Evolutionary conservation across 1,140 invertebrate species (phyloP), one percentile per base, ranked within the genome.

Genomic region (Kradibia gibbosae): DNA sequence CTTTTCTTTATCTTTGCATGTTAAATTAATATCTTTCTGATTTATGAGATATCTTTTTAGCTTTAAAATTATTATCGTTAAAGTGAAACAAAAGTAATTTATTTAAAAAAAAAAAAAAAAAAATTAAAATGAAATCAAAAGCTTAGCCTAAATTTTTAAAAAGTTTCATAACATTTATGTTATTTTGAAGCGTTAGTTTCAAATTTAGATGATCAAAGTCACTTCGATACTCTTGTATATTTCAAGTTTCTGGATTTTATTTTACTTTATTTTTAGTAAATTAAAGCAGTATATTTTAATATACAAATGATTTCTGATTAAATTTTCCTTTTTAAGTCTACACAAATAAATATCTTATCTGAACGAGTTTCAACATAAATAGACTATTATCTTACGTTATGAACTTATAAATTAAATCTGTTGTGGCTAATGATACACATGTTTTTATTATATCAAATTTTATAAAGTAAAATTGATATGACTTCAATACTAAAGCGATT

Each of bases 321-420:
- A 50, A 65, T 48, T 34, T 15, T 10, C 4, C 39, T 34, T 50
- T 62, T 62, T 50, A 65, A 13, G 65, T 74, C 1, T 67, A 39
- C 39, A 65, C 67, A 73, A 78, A 62, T 78, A 78, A 77, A 50
- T 60, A 22, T 28, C 67, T 73, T 78, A 82, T 78, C 67, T 78
- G 50, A 28, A 82, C 2, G n/a, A 73, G 11, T 36, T 72, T 62
- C 48, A 78, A 22, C 42, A 73, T 72, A 82, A 82, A 82, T 77
- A 82, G 53, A 77, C 62, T 62, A 28, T 82, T 72, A 82, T 77
- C 80, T 78, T 78, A n/a, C 50, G 20, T 4, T 31, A 77, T 77
- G 34, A 39, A 71, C 62, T 76, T 72, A 77, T 77, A 75, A n/a
- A 50, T 57, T 71, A 78, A 42, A 78, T 78, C 67, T 72, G 48